phyloP scores from a whole-genome alignment of 2,113 vertebrate genomes.

The rat (Rattus norvegicus) region DNA sequence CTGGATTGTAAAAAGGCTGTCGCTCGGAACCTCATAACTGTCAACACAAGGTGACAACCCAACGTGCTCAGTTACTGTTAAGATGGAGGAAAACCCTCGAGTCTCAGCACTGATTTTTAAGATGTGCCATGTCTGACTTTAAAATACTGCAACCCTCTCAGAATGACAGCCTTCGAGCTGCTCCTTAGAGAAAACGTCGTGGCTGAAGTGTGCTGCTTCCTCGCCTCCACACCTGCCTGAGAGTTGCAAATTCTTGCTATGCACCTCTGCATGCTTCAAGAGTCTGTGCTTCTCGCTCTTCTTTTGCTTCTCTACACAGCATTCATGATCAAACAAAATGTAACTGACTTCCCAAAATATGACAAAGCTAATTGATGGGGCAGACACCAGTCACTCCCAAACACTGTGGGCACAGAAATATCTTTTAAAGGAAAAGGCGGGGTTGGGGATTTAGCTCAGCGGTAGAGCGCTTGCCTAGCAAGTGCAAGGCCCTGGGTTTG shows the following conservation, averaged over 20 bases:
- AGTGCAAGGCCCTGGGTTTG: too few species aligned
- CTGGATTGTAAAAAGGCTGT: not conserved
- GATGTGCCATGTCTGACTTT: constrained; percentile 67
- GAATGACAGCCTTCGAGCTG: constrained; percentile 64
- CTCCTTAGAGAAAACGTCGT: constrained; percentile 70
- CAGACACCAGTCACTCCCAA: constrained; percentile 36
- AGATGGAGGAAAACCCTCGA: constrained; percentile 46
- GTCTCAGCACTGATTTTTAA: constrained; percentile 64
- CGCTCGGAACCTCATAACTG: constrained; percentile 17
- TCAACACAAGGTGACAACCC: constrained; percentile 37
- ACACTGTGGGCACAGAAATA: not conserved
- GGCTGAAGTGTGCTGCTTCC: constrained; percentile 40
- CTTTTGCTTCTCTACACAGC: constrained; percentile 34
- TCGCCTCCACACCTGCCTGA: constrained; percentile 2
- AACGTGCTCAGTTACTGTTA: constrained; percentile 64
- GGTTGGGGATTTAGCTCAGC: too few species aligned
- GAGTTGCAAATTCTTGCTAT: constrained; percentile 45
- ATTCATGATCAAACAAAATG: constrained; percentile 67
- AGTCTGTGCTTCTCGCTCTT: not conserved
- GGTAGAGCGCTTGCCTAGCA: too few species aligned
- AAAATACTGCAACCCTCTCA: constrained; percentile 66
- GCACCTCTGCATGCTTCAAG: constrained; percentile 49
- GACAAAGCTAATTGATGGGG: constrained; percentile 49
- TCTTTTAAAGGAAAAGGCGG: constrained; percentile 3
- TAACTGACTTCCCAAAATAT: constrained; percentile 51